phyloP scores from a whole-genome alignment of 2,797 vertebrate genomes.

The Eutrigla gurnardus region DNA sequence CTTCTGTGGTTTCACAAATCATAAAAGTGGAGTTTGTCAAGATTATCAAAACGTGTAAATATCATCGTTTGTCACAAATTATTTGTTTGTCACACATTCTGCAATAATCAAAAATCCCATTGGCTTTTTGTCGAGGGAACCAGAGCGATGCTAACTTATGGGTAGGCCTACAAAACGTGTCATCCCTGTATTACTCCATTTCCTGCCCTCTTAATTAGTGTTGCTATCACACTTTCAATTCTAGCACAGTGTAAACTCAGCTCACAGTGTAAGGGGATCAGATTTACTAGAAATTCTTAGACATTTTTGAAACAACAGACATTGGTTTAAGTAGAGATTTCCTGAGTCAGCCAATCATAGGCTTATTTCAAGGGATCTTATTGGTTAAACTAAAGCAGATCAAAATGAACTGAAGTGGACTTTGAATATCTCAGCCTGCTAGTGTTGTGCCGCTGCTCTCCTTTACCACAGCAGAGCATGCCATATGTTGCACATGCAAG shows the following conservation, averaged over 20 bases:
- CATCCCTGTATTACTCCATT: neutral
- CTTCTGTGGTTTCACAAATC: too few species aligned
- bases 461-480: neutral
- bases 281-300: neutral
- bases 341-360: neutral
- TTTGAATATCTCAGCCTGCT: neutral
- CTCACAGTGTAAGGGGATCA: neutral
- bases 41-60: too few species aligned
- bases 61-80: too few species aligned
- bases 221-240: constrained; percentile 42
- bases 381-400: neutral
- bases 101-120: too few species aligned
- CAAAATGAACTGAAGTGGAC: neutral
- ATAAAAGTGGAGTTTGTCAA: too few species aligned
- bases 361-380: neutral
- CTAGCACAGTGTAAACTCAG: neutral
- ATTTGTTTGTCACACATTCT: too few species aligned
- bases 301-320: neutral
- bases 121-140: neutral
- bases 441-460: neutral
- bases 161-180: neutral
- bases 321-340: neutral
- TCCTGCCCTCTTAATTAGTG: neutral
- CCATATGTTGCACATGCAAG: neutral
- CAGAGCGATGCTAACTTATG: neutral